Evolutionary conservation across 2,797 vertebrate genomes (phyloP), one percentile per base, ranked within the genome.

Genomic region (Otolemur crassicaudatus): DNA sequence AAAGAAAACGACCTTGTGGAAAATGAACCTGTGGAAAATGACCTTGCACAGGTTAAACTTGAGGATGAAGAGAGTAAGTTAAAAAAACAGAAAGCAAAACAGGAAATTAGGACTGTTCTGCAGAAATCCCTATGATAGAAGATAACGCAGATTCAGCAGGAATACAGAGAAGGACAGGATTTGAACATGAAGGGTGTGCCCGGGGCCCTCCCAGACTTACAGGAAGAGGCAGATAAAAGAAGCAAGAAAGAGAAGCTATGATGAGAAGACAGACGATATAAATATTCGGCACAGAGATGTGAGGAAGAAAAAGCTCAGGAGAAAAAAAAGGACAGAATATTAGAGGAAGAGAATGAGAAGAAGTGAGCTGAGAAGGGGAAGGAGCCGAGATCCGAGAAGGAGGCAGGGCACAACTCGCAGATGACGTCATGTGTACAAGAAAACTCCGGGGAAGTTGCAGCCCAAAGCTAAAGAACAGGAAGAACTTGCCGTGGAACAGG

Each of bases 381-480:
- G 95, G 97, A 98, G 91, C 97, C 95, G 77, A 98, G 76, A 0
- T 84, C 97, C 49, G 98, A 99, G 94, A 98, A 98, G 60, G 98
- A 99, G 67, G 99, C 99, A 10, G 98, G 99, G 56, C 97, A 98
- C 97, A 98, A 11, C 99, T 99, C 7, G 98, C 99, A 98, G 97
- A 98, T 79, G 99, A 99, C 1, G 99, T 99, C 53, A 92, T 99
- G 98, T 98, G 98, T 27, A 98, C 98, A 0, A 98, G 99, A 1
- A 98, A 95, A 9, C 94, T 98, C 91, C 99, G 12, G 46, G 46
- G 13, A 49, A 49, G 46, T 49, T 49, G 46, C 46, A 49, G 46
- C 46, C 13, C 46, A 49, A 49, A 49, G 46, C 46, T 49, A 13
- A 46, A 46, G 46, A 11, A 46, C 46, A 46, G 46, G 46, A 46